A percentile compares a stretch with the other conserved stretches of the same genome.
Evolutionary conservation across 2,797 vertebrate species (phyloP).

Genomic region (Pipistrellus kuhlii): DNA sequence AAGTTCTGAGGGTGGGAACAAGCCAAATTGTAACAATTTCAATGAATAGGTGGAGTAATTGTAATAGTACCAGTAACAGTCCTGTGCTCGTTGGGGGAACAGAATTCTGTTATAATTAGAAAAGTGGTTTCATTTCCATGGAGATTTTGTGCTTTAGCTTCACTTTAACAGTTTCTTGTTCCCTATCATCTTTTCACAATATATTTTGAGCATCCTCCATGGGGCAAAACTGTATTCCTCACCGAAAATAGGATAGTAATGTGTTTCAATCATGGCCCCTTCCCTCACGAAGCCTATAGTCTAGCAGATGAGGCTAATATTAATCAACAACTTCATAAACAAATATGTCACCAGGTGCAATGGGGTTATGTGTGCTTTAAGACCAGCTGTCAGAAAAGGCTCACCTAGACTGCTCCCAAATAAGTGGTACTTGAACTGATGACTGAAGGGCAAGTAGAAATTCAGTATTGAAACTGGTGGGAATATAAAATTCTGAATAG

Average conservation of each 20-base stretch:
- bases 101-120: neutral
- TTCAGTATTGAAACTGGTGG: neutral
- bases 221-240: neutral
- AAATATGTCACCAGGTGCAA: neutral
- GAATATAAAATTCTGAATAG: neutral
- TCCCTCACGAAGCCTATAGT: neutral
- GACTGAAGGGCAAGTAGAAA: neutral
- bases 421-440: constrained; percentile 15
- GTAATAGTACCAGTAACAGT: neutral
- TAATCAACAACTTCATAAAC: neutral
- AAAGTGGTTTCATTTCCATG: neutral
- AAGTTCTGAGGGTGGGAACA: neutral
- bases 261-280: neutral
- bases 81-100: neutral
- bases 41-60: neutral
- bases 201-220: neutral
- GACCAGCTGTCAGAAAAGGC: neutral
- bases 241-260: constrained; percentile 3
- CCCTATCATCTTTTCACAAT: neutral
- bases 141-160: neutral
- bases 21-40: neutral
- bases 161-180: neutral
- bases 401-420: neutral
- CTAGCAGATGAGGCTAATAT: neutral
- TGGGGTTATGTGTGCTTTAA: neutral